Conservation (phyloP, 2,797 vertebrate species). For the Odontamblyopus rebecca region DNA sequence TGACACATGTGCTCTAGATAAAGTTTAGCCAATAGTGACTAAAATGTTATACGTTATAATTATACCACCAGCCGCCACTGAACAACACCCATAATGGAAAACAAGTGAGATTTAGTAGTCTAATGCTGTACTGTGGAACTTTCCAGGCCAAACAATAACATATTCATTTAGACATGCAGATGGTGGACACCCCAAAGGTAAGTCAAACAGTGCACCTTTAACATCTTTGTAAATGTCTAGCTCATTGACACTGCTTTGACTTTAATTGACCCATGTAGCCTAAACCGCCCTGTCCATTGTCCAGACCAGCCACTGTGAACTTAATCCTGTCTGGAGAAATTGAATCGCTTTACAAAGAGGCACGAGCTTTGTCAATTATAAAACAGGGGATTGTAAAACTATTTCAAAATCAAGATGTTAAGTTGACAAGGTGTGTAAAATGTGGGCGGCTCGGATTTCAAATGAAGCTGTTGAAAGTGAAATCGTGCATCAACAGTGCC, state of each 20-base stretch:
- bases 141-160: too few species aligned
- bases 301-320: constrained; percentile 1
- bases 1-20: too few species aligned
- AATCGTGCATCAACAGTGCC: constrained; percentile 7
- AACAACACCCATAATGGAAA: too few species aligned
- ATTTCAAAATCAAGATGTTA: constrained; percentile 22
- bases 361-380: constrained; percentile 39
- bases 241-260: neutral
- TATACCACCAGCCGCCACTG: too few species aligned
- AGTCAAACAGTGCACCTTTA: too few species aligned
- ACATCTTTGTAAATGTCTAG: neutral
- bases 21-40: too few species aligned
- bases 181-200: too few species aligned
- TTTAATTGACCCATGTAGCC: neutral
- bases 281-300: constrained; percentile 1
- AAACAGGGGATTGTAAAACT: constrained; percentile 40
- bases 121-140: too few species aligned
- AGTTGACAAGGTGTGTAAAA: neutral
- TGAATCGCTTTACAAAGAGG: constrained; percentile 26
- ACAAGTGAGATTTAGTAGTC: too few species aligned
- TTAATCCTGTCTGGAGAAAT: constrained; percentile 34
- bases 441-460: too few species aligned
- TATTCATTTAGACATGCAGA: too few species aligned
- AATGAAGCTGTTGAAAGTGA: neutral
- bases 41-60: too few species aligned